These are phyloP conservation scores for Lasiurus borealis DNA, from an alignment of 2,113 vertebrate genomes.

Conservation along the genomic window DNA sequence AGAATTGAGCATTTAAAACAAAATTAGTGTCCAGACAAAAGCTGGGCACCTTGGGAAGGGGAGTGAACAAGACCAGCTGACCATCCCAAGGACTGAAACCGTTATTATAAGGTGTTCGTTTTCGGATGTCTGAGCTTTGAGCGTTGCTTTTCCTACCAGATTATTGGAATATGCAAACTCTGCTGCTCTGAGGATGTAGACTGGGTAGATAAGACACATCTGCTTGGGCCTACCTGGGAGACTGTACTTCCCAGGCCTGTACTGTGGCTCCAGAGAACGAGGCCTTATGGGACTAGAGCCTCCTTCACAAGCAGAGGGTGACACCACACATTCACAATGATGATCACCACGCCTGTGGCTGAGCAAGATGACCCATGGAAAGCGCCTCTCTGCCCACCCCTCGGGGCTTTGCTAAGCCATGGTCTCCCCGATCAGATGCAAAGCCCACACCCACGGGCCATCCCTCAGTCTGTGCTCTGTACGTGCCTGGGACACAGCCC, in stretches of 20 bases:
- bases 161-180: neutral
- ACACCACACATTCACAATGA: neutral
- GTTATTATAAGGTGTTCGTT: neutral
- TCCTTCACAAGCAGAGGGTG: slow-evolving; percentile 11
- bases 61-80: neutral
- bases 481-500: neutral
- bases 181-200: neutral
- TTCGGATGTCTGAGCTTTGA: neutral
- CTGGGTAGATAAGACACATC: neutral
- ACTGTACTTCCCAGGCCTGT: neutral
- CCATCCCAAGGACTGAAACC: neutral
- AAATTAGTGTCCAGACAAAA: neutral
- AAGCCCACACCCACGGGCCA: neutral
- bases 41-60: neutral
- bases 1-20: neutral
- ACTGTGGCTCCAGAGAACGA: neutral
- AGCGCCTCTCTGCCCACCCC: neutral
- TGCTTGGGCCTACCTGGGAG: neutral
- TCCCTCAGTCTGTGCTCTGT: neutral
- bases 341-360: neutral
- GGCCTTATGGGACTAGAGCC: neutral
- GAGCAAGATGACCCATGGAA: neutral
- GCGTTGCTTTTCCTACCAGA: slow-evolving; percentile 22
- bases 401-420: neutral
- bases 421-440: neutral